phyloP scores from a whole-genome alignment of 2,888 invertebrate species.

The Trichacis sp. region DNA sequence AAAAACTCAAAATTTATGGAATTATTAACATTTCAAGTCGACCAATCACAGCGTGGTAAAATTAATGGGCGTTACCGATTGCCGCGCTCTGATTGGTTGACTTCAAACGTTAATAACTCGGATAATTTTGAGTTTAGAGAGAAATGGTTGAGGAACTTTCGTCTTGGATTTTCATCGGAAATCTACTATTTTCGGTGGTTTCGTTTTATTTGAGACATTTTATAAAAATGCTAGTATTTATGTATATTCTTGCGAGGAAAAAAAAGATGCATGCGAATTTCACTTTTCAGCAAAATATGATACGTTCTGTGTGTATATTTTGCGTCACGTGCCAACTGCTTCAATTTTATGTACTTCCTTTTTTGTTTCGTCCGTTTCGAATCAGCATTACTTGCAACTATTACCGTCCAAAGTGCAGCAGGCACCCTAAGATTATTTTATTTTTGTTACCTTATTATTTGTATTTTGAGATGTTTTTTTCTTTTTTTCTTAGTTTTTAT shows the following conservation, averaged over 20 bases:
- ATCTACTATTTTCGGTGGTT: too few species aligned
- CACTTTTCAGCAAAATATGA: slow-evolving; percentile 15
- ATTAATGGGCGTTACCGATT: too few species aligned
- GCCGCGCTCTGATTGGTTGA: too few species aligned
- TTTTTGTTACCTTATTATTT: slow-evolving; percentile 43
- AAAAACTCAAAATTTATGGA: too few species aligned
- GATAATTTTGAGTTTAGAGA: too few species aligned
- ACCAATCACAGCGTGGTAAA: too few species aligned
- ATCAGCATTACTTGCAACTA: slow-evolving; percentile 62
- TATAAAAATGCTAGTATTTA: too few species aligned
- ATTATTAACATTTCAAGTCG: too few species aligned
- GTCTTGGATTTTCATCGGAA: too few species aligned
- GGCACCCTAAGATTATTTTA: slow-evolving; percentile 53
- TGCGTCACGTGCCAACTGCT: slow-evolving; percentile 31
- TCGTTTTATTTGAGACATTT: too few species aligned
- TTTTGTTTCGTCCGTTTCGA: slow-evolving; percentile 35
- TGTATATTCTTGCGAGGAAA: background rate
- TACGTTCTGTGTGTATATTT: slow-evolving; percentile 13
- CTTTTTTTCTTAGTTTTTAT: slow-evolving; percentile 17
- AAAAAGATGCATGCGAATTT: background rate
- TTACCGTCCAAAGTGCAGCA: slow-evolving; percentile 66
- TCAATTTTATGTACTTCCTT: slow-evolving; percentile 18
- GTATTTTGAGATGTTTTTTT: slow-evolving; percentile 28
- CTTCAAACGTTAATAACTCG: too few species aligned
- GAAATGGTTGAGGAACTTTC: too few species aligned